A percentile compares a stretch with the other conserved stretches of the same genome.
These are phyloP conservation scores for Macquaria australasica DNA, from an alignment of 2,113 vertebrate species.

Conservation along the genomic window DNA sequence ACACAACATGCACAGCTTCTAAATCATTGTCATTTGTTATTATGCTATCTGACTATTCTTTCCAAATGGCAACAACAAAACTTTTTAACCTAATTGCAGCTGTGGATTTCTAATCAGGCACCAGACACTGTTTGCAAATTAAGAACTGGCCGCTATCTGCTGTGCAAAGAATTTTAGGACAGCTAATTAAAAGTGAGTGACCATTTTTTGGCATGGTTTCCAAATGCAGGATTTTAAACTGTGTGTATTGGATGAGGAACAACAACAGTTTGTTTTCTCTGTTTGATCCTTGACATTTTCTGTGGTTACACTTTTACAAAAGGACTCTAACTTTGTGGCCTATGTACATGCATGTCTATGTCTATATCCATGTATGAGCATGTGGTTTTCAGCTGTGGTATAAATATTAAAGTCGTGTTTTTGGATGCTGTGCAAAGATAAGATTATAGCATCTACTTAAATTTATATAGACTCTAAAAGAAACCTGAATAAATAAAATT, in stretches of 20 bases:
- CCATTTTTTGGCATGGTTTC: slow-evolving; percentile 52
- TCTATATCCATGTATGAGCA: not conserved
- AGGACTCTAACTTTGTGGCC: not conserved
- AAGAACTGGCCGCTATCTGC: slow-evolving; percentile 68
- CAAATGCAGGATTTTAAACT: slow-evolving; percentile 34
- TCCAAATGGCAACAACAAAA: slow-evolving; percentile 36
- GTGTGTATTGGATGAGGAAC: slow-evolving; percentile 35
- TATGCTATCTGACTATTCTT: slow-evolving; percentile 43
- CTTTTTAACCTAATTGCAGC: slow-evolving; percentile 56
- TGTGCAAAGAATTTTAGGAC: slow-evolving; percentile 63
- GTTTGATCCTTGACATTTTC: slow-evolving; percentile 31
- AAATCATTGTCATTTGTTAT: slow-evolving; percentile 47
- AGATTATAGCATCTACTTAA: not conserved
- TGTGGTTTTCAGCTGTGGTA: not conserved
- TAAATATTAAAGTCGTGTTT: not conserved
- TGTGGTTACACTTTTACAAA: slow-evolving; percentile 12
- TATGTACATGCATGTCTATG: not conserved
- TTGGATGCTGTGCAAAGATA: not conserved
- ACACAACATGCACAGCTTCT: slow-evolving; percentile 10
- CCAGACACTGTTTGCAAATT: slow-evolving; percentile 62
- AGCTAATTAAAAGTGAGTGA: slow-evolving; percentile 73
- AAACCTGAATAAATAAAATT: not conserved
- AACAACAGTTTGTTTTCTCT: slow-evolving; percentile 41
- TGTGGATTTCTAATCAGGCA: slow-evolving; percentile 65
- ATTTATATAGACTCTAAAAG: not conserved